Base-by-base conservation (phyloP, 92 coral and sea anemone species). In the Epizoanthus ramosus region DNA sequence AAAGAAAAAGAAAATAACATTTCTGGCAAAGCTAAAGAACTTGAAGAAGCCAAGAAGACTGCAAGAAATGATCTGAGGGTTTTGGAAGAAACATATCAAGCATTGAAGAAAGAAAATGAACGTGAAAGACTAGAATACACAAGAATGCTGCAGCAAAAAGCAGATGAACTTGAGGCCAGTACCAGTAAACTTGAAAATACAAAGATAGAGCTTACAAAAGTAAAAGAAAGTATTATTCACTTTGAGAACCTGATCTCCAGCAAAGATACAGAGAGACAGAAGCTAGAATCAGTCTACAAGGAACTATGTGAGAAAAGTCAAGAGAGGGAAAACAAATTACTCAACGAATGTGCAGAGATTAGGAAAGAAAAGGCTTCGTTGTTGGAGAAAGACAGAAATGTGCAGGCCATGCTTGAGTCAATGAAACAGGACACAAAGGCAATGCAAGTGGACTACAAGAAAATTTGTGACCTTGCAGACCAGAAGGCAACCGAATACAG, bases 401-500 rank as follows among this genome's bases (percentile, higher is more conserved):
- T 85, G 22, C 85, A 80, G 17, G 73, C 84, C 5, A 12, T 87
- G 25, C 77, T 89, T 6, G 94, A 91, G 61, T 50, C 89, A 23
- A 79, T 87, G 85, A 93, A 89, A 73, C 90, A 90, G 18, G 97
- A 93, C 63, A 82, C 58, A 60, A 88, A 88, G 75, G 94, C 94
- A 8, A 23, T 93, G 80, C 97, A 93, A 66, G 90, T 86, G 21
- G 97, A 93, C 88, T 91, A 93, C 86, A 91, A 91, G 74, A 93
- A 93, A 79, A 89, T 88, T 15, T 93, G 94, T 52, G 92, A 91
- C 25, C 84, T 93, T 56, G 94, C 97, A 17, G 97, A 93, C 67
- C 64, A 88, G 72, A 93, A 93, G 80, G 90, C 97, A 8, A 92
- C 88, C 2, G 97, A 93, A 59, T 63, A 85, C 59, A 93, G 80